Conservation (phyloP, 2,797 vertebrate genomes). For the Amphiprion clarkii region DNA sequence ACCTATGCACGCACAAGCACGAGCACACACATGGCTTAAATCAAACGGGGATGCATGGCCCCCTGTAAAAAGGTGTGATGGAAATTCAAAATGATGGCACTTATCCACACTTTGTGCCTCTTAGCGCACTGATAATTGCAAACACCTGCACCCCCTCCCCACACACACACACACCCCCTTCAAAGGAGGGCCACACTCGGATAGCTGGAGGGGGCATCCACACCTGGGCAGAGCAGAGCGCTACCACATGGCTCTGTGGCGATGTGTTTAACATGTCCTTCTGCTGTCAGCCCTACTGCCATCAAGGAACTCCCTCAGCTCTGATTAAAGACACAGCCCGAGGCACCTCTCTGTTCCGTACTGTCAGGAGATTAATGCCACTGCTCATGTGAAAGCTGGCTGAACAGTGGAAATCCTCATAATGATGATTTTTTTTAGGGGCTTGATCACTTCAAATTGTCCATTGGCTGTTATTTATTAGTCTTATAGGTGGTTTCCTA, state of each 20-base stretch:
- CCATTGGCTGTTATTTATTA: slow-evolving; percentile 8
- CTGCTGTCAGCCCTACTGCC: slow-evolving; percentile 63
- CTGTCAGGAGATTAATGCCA: slow-evolving; percentile 42
- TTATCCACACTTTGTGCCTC: slow-evolving; percentile 89
- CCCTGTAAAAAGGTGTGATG: slow-evolving; percentile 87
- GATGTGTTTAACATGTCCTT: slow-evolving; percentile 74
- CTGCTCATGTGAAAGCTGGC: slow-evolving; percentile 25
- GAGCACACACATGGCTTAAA: slow-evolving; percentile 83
- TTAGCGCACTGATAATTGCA: slow-evolving; percentile 87
- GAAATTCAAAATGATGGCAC: slow-evolving; percentile 88
- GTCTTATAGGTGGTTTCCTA: background rate
- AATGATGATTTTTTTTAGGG: slow-evolving; percentile 12
- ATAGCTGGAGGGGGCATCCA: slow-evolving; percentile 81
- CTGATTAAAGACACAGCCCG: slow-evolving; percentile 69
- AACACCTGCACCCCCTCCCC: slow-evolving; percentile 83
- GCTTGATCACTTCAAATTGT: slow-evolving; percentile 17
- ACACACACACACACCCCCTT: slow-evolving; percentile 62
- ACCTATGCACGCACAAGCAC: slow-evolving; percentile 54
- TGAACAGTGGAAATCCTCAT: slow-evolving; percentile 45
- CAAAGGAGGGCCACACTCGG: slow-evolving; percentile 85
- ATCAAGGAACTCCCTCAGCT: slow-evolving; percentile 62
- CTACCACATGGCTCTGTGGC: slow-evolving; percentile 80
- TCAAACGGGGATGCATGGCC: slow-evolving; percentile 75
- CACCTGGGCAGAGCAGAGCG: slow-evolving; percentile 82
- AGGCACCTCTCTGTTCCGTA: slow-evolving; percentile 47